Evolutionary conservation across 1,140 invertebrate genomes (phyloP).

Genomic region (Ips nitidus): DNA sequence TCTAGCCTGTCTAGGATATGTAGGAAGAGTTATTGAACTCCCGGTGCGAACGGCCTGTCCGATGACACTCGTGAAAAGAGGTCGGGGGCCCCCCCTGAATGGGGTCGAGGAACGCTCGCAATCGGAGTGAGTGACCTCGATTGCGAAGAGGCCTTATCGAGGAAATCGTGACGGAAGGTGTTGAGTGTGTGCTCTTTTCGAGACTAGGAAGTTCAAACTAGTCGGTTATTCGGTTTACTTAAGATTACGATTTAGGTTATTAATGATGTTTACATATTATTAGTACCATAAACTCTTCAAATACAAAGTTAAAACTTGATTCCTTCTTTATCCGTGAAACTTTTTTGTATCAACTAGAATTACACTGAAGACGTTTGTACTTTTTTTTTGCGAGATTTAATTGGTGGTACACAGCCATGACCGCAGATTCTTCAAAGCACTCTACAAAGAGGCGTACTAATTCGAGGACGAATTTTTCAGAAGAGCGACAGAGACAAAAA

Average conservation of each 20-base stretch:
- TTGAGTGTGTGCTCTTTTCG: neutral
- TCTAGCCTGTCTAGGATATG: conserved; percentile 19
- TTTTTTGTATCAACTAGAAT: too few relatives aligned
- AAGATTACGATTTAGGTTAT: conserved; percentile 14
- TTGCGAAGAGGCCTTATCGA: conserved; percentile 13
- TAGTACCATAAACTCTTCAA: too few relatives aligned
- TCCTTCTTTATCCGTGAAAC: too few relatives aligned
- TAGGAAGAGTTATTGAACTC: conserved; percentile 16
- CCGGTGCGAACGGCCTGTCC: conserved; percentile 18
- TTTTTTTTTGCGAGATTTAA: too few relatives aligned
- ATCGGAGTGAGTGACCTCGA: conserved; percentile 30
- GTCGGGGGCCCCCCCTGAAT: conserved; percentile 14
- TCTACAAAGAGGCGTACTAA: too few relatives aligned
- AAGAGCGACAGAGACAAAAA: too few relatives aligned
- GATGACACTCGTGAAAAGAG: conserved; percentile 23
- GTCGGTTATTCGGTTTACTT: conserved; percentile 33
- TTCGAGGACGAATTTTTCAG: too few relatives aligned
- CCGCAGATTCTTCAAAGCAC: too few relatives aligned
- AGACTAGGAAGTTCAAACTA: conserved; percentile 34
- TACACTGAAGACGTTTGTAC: too few relatives aligned
- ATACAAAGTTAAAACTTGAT: too few relatives aligned
- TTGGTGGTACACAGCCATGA: too few relatives aligned
- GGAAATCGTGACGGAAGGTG: neutral
- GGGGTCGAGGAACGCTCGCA: conserved; percentile 19
- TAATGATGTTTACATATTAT: too few relatives aligned